Base-by-base conservation (phyloP, 1,140 invertebrate species). In the Achroia grisella region DNA sequence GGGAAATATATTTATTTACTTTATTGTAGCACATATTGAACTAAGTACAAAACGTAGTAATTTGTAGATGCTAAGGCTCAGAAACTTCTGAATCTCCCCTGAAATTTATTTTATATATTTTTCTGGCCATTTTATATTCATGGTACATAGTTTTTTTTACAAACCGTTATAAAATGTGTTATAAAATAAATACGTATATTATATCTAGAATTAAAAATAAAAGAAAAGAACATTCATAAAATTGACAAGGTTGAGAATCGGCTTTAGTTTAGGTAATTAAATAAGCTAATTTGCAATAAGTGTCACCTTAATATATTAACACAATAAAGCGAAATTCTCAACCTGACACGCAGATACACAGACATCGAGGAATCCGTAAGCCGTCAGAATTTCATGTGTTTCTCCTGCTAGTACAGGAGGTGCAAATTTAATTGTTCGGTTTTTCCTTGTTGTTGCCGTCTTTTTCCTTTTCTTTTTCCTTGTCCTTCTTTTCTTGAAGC, bases 401-500 rank as follows among this genome's bases (percentile, higher is more conserved):
- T 2, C 6, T 23, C 6, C 6, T 23, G 41, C 41, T 53, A 44
- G 58, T 51, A 47, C 55, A 68, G 68, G 62, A 68, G 58, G 55
- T 69, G 64, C 63, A 55, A 58, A 40, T 51, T 73, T 79, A 61
- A 75, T 55, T 54, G 59, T 84, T 84, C 41, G 71, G 62, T 68
- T 81, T 75, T 35, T 84, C 75, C 41, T 75, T 79, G 45, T 76
- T 76, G 36, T 58, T 65, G 52, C 59, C 65, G 31, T 78, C 59
- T 51, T 67, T 63, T 44, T 77, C 75, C 44, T 77, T 81, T 15
- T 78, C 72, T 49, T 75, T 75, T 39, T 83, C 79, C 43, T 87
- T 87, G 34, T 87, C 82, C 48, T 86, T 87, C 37, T 86, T 90
- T 59, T 90, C 89, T 45, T 87, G 87, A 33, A 89, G 84, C 44